These are phyloP conservation scores for Mylabris sibirica DNA, from an alignment of 2,888 invertebrate species.

Conservation along the genomic window DNA sequence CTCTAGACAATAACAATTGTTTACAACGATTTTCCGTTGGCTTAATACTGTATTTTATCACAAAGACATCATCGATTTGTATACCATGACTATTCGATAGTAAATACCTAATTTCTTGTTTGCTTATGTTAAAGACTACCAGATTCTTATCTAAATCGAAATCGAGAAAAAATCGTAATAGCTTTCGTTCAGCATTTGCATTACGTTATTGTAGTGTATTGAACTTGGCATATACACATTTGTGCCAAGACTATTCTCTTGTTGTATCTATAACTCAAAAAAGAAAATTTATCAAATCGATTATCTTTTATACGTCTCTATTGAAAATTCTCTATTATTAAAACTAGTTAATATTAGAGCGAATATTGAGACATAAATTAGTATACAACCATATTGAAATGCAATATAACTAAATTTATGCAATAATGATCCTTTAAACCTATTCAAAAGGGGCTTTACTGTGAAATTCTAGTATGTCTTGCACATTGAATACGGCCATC, in stretches of 20 bases:
- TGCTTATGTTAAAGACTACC: conserved; percentile 35
- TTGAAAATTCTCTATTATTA: not conserved
- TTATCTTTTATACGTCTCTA: not conserved
- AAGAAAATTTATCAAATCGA: not conserved
- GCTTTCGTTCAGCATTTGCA: conserved; percentile 41
- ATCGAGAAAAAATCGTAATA: conserved; percentile 41
- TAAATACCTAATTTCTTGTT: conserved; percentile 41
- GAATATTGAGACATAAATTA: conserved; percentile 8
- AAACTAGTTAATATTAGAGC: not conserved
- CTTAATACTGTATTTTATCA: not conserved
- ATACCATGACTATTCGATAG: conserved; percentile 24
- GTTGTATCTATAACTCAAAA: no score
- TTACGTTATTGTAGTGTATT: conserved; percentile 37
- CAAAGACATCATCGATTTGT: conserved; percentile 25
- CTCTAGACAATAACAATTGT: conserved; percentile 7
- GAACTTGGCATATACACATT: not conserved
- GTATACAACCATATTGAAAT: conserved; percentile 18
- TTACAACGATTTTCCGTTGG: not conserved
- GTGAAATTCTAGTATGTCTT: conserved; percentile 14
- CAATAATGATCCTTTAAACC: conserved; percentile 30
- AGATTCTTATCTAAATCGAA: conserved; percentile 43
- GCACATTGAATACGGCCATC: conserved; percentile 6
- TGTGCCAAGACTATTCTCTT: not conserved
- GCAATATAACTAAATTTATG: conserved; percentile 34
- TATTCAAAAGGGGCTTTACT: conserved; percentile 23